Percentiles rank a stretch among this genome's conserved stretches.
phyloP scores from a whole-genome alignment of 1,140 invertebrate genomes.

The Whitmania pigra region DNA sequence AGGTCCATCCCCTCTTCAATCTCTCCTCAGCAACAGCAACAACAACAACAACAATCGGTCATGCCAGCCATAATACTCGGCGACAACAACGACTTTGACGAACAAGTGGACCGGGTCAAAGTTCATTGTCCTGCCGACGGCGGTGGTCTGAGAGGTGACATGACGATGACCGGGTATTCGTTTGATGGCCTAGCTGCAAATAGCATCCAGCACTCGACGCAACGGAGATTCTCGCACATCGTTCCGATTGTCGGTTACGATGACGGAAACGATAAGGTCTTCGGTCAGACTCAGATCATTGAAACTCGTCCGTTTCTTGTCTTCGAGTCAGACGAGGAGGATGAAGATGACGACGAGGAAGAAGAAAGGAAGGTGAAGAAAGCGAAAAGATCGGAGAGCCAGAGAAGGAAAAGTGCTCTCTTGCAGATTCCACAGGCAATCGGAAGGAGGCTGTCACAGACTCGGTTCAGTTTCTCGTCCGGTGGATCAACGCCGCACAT shows the following conservation, averaged over 20 bases:
- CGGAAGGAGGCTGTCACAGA: conserved; percentile 7
- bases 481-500: neutral
- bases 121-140: neutral
- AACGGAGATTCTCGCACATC: neutral
- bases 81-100: conserved; percentile 4
- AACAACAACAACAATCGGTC: neutral
- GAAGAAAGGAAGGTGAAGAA: neutral
- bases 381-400: neutral
- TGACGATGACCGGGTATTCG: conserved; percentile 2
- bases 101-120: neutral
- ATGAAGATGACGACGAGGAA: neutral
- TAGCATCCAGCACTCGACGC: neutral
- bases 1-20: too few species aligned
- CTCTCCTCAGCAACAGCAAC: too few species aligned
- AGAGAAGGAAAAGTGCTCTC: conserved; percentile 12
- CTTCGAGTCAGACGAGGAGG: conserved; percentile 3
- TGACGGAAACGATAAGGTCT: neutral
- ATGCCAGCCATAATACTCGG: neutral
- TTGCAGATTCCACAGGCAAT: conserved; percentile 14
- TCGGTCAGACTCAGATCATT: conserved; percentile 3
- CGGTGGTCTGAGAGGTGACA: neutral
- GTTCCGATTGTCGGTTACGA: conserved; percentile 10
- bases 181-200: neutral
- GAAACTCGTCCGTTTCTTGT: conserved; percentile 8
- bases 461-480: conserved; percentile 10